Evolutionary conservation across 2,113 vertebrate genomes (phyloP), one percentile per base, ranked within the genome.

Genomic region (Cepphus grylle): DNA sequence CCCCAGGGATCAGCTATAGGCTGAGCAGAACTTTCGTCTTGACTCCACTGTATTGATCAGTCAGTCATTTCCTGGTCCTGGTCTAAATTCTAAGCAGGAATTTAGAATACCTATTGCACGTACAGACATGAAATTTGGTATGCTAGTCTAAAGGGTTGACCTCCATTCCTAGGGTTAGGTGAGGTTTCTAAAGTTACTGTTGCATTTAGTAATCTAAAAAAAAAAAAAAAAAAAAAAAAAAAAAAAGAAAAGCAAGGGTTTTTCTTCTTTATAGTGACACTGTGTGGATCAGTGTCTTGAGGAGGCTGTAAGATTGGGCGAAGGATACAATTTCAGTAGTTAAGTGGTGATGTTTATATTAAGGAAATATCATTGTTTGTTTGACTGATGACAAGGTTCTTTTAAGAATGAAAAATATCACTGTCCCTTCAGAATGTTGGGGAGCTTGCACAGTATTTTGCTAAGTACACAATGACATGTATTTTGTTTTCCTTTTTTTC

Each of bases 341-440:
- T 45, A 38, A 78, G 11, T 5, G 20, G 45, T 53, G 9, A 59
- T 23, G 30, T 59, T 81, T 70, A 1, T 42, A 49, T 21, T 22
- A 27, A 86, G 7, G 14, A 74, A 70, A 0, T 1, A 62, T 6
- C 13, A 36, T 0, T 69, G 23, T 1, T 69, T 70, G 3, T 4
- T 61, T 61, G 8, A 29, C 25, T 29, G 10, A 6, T 62, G 17
- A 34, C 5, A 49, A 58, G 3, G 4, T 38, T 91, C 16, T 73
- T 81, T 29, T 20, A 55, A 81, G 18, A 62, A 40, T 20, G 4
- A 59, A 5, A 22, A 72, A 32, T 50, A 76, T 43, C 15, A 1
- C 14, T 26, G 16, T 14, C n/a, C 5, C 26, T 71, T 47, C n/a
- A 56, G 43, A 71, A 40, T 1, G 4, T 32, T 5, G 2, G 6